Base-by-base conservation (phyloP, 2,888 invertebrate species). In the Aphodius sticticus region DNA sequence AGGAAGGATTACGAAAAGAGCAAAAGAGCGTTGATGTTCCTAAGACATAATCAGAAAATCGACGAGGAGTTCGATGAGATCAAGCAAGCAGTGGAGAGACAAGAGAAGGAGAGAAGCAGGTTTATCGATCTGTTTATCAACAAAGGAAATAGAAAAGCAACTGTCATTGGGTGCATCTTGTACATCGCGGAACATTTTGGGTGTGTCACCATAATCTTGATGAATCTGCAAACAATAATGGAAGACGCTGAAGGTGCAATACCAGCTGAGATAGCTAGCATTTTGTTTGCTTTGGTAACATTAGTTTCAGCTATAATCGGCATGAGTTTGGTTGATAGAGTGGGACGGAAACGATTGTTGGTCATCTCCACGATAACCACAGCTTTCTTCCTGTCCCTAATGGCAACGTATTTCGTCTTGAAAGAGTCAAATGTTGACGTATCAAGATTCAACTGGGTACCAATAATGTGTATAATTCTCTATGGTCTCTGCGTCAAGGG, bases 61-160 rank as follows among this genome's bases (percentile, higher is more conserved):
- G 79, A 81, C 5, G 79, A 78, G 7, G 81, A 81, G 16, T 36
- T 81, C 6, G 79, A 77, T 35, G 79, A 81, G 70, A 81, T 81
- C 35, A 79, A 81, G 70, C 69, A 37, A 37, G 81, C 81, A 9
- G 81, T 81, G 2, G 76, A 81, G 53, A 70, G 81, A 72, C 81
- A 81, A 69, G 77, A 77, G 38, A 53, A 74, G 7, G 81, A 81
- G 76, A 26, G 76, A 14, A 77, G 77, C 37, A 69, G 79, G 15
- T 77, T 79, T 6, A 70, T 76, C 12, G 79, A 81, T 38, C 77
- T 81, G 16, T 70, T 81, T 69, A 35, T 74, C 0, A 37, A 74
- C 37, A n/a, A 6, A 26, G 74, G 74, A 74, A 74, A 74, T 74
- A 74, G 74, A 74, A 74, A 74, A 26, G 74, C 74, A 12, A 74